Conservation (phyloP, 1,140 invertebrate species). For the Diabrotica undecimpunctata region DNA sequence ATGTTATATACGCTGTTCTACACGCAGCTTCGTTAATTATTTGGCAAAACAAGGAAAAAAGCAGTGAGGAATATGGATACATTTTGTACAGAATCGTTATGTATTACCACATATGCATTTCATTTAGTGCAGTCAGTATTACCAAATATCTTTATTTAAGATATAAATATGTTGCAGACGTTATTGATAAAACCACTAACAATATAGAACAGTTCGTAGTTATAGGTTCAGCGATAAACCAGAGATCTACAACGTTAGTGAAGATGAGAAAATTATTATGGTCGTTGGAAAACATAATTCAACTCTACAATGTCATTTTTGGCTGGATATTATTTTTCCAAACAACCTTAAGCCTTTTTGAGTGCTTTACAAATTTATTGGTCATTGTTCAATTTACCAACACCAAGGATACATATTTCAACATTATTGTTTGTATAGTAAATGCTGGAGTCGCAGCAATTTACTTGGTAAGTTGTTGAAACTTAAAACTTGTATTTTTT, state of each 20-base stretch:
- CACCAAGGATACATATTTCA: no score
- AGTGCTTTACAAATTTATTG: no score
- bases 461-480: no score
- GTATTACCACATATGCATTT: constrained; percentile 3
- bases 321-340: background rate
- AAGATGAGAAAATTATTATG: background rate
- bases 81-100: constrained; percentile 9
- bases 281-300: background rate
- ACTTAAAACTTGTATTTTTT: no score
- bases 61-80: constrained; percentile 3
- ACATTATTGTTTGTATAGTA: no score
- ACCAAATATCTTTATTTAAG: background rate
- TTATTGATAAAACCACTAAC: background rate
- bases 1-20: background rate
- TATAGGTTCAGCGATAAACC: background rate
- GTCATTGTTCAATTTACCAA: no score
- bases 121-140: background rate
- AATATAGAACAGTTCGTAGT: background rate
- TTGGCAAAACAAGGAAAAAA: background rate
- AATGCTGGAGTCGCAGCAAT: no score
- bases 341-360: background rate
- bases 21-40: background rate
- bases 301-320: background rate
- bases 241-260: background rate
- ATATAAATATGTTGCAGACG: background rate